Evolutionary conservation across 1,140 invertebrate genomes (phyloP), one percentile per base, ranked within the genome.

Genomic region (Polypedilum vanderplanki): DNA sequence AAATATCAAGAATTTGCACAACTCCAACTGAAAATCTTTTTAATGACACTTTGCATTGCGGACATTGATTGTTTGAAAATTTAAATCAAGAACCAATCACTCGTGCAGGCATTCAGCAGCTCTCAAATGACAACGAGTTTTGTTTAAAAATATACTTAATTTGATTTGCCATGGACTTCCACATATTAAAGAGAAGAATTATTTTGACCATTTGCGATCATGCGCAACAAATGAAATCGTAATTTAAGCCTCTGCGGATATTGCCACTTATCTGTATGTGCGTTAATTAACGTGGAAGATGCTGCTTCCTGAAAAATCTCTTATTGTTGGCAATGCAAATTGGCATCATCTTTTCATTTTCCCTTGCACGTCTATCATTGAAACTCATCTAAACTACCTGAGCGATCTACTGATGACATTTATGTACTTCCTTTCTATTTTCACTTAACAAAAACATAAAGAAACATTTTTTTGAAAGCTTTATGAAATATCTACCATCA

Each of bases 281-380:
- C n/a, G 46, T 15, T 57, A 57, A 57, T 57, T 15, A 57, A n/a
- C n/a, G 46, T 57, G 46, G 46, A 57, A 57, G 46, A 57, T 57
- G 46, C 7, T 57, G 46, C 46, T 57, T 57, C 46, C 46, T 57
- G 46, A n/a, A 57, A n/a, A 57, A 33, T 33, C 24, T 33, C n/a
- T 8, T 57, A 8, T 57, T 57, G 46, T 57, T 57, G 24, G 24
- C 24, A 57, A 57, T 57, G 46, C 46, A 57, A 57, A 57, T 57
- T 57, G 46, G 46, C 46, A 57, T 57, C 46, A 15, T 57, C 46
- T 57, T n/a, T 57, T n/a, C n/a, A 46, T 46, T 57, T 57, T 57
- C 46, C 46, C 15, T 57, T 15, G 1, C 4, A n/a, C 15, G 46
- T 57, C 12, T 57, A 57, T 57, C 12, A 57, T 57, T 33, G 24